Evolutionary conservation across 2,888 invertebrate species (phyloP).

Genomic region (Lycia hirtaria): DNA sequence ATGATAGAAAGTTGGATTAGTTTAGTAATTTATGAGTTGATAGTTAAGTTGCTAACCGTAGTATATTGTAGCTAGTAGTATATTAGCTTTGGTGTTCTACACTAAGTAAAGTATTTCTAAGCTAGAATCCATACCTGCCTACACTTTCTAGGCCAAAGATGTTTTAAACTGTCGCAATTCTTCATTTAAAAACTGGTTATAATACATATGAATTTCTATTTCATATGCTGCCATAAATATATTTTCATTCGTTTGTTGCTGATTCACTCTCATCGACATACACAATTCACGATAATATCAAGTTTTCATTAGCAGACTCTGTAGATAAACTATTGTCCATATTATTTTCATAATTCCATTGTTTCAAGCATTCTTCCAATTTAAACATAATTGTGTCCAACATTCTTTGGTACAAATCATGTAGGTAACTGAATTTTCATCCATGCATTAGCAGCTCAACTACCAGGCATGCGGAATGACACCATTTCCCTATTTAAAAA

Average conservation of each 20-base stretch:
- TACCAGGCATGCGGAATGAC: conserved; percentile 8
- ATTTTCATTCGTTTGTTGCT: background rate
- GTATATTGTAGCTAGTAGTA: background rate
- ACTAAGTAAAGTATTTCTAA: background rate
- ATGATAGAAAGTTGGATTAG: background rate
- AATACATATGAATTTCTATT: background rate
- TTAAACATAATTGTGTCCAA: background rate
- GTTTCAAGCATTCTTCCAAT: background rate
- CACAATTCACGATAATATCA: background rate
- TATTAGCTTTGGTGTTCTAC: background rate
- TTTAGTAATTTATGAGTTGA: too few relatives aligned
- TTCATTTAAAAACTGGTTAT: background rate
- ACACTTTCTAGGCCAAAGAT: background rate
- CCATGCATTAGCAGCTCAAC: background rate
- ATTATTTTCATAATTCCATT: conserved; percentile 6
- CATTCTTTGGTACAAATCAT: conserved; percentile 2
- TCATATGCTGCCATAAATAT: background rate
- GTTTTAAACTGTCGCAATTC: background rate
- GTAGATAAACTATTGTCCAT: background rate
- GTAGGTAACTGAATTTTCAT: background rate
- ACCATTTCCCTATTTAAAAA: conserved; percentile 16
- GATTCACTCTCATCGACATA: background rate
- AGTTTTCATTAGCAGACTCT: background rate
- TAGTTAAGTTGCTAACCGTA: too few relatives aligned
- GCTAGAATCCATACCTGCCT: background rate